Evolutionary conservation across 2,888 invertebrate genomes (phyloP), one percentile per base, ranked within the genome.

Genomic region (Dryocosmus kuriphilus): DNA sequence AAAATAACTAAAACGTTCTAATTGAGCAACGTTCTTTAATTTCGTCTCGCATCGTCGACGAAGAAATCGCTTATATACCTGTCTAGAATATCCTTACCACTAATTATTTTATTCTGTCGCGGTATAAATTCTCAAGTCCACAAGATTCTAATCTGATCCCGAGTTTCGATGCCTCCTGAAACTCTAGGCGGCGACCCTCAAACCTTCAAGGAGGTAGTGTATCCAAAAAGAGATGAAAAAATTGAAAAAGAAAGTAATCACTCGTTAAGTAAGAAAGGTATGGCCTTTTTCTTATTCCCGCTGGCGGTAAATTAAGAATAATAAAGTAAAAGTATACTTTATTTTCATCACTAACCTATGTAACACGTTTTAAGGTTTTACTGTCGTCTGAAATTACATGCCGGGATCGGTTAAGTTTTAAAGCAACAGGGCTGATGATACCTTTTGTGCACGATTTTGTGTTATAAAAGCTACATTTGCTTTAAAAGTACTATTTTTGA

Each of bases 61-160:
- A 46, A 67, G 73, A 83, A 83, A 83, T 84, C 82, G 82, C 82
- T 82, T 87, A 86, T 87, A 86, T 87, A 87, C 86, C 86, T 87
- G 87, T 74, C 78, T 80, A 75, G 77, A 78, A 83, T 79, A 81
- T 84, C 83, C 83, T 84, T 84, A 84, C 85, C 83, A 87, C 86
- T 90, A 89, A 89, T 89, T 89, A 89, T 90, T 90, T 88, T 86
- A 87, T 79, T 82, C 81, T 83, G 84, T 87, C 85, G 86, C 86
- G 88, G 87, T 79, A 89, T 90, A 90, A 90, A 90, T 91, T 90
- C 87, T 82, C 85, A 83, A 86, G 86, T 88, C 85, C 85, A 84
- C 85, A 81, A 88, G 90, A 91, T 91, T 86, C 88, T 91, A 89
- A 91, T 91, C 91, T 89, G 88, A 88, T 88, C 85, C 82, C 81